Conservation (phyloP, 2,113 vertebrate genomes). For the Hemiscyllium ocellatum region DNA sequence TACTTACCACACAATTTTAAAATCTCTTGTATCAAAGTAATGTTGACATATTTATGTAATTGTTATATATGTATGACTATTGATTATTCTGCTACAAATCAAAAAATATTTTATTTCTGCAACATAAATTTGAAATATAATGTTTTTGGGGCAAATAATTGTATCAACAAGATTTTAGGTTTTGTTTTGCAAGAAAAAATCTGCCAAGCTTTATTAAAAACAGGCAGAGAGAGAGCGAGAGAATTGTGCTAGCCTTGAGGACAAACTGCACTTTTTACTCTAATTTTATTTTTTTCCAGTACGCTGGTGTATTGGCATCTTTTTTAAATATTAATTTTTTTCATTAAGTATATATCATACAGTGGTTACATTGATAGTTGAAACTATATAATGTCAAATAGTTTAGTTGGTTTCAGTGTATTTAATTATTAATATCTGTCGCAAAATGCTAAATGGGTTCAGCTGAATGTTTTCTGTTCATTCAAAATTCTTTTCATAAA, state of each 20-base stretch:
- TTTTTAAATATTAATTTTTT: conserved; percentile 27
- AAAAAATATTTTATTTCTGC: conserved; percentile 8
- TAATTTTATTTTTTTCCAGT: conserved; percentile 29
- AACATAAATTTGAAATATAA: neutral
- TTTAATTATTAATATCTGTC: conserved; percentile 32
- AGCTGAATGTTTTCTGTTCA: conserved; percentile 15
- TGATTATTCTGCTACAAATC: neutral
- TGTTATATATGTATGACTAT: neutral
- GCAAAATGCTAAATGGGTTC: neutral
- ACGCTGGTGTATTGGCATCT: conserved; percentile 29
- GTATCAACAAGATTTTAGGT: neutral
- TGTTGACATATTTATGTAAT: neutral
- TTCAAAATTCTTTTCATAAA: conserved; percentile 17
- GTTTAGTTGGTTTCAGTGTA: conserved; percentile 16
- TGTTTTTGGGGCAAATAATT: neutral
- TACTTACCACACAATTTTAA: neutral
- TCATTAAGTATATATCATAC: conserved; percentile 23
- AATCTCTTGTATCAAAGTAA: neutral
- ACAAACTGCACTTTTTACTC: conserved; percentile 4
- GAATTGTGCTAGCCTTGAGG: neutral
- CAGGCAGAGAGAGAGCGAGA: too few relatives aligned
- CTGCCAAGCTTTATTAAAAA: neutral
- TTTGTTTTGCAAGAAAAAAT: neutral
- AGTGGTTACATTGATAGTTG: conserved; percentile 21
- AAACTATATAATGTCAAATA: conserved; percentile 35